Evolutionary conservation across 2,888 invertebrate genomes (phyloP).

Genomic region (Synergus laeviventris): DNA sequence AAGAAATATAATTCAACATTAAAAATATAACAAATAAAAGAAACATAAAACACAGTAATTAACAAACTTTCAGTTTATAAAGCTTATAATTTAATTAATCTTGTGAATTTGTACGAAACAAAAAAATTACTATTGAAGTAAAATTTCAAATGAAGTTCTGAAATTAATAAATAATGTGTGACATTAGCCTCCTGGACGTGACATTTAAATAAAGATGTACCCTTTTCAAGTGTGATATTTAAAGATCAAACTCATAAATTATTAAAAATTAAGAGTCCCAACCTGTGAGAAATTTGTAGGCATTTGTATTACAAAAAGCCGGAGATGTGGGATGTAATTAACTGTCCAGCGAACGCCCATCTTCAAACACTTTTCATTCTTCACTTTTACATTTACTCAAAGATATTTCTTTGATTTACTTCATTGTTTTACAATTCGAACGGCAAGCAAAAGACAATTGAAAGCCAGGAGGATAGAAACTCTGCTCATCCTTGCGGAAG

Average conservation of each 20-base stretch:
- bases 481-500: neutral
- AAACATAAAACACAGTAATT: neutral
- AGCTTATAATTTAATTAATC: too few species aligned
- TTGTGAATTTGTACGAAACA: neutral
- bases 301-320: slow-evolving; percentile 16
- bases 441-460: slow-evolving; percentile 2
- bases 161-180: neutral
- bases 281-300: slow-evolving; percentile 32
- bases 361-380: slow-evolving; percentile 11
- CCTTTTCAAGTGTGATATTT: slow-evolving; percentile 14
- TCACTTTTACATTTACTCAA: slow-evolving; percentile 35
- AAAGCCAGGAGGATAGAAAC: slow-evolving; percentile 16
- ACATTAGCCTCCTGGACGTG: neutral
- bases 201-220: slow-evolving; percentile 10
- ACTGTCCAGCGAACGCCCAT: slow-evolving; percentile 32
- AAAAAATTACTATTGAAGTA: neutral
- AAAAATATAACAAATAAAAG: neutral
- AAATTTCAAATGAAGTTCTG: neutral
- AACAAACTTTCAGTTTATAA: neutral
- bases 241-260: neutral
- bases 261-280: neutral
- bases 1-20: too few species aligned
- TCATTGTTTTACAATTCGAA: neutral
- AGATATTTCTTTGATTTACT: too few species aligned
- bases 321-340: slow-evolving; percentile 12